These are phyloP conservation scores for Notechis scutatus DNA, from an alignment of 2,113 vertebrate species.

Conservation along the genomic window DNA sequence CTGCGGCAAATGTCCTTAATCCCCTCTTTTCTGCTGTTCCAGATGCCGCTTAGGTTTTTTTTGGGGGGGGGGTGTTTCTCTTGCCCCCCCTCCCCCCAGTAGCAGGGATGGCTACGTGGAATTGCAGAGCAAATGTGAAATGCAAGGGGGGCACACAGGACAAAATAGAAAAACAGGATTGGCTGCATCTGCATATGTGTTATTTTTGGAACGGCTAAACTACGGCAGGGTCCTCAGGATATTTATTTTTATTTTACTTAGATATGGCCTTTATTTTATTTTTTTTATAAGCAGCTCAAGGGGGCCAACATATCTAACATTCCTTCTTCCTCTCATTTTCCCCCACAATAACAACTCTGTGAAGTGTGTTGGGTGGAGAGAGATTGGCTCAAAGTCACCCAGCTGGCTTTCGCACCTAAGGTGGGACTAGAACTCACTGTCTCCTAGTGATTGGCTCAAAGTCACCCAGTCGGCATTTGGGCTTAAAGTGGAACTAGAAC, in stretches of 20 bases:
- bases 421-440: neutral
- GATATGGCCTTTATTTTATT: neutral
- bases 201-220: neutral
- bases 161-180: neutral
- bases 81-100: accelerated
- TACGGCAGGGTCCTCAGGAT: neutral
- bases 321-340: neutral
- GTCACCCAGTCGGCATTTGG: no score
- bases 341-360: neutral
- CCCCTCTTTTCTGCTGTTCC: neutral
- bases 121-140: neutral
- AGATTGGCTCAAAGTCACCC: neutral
- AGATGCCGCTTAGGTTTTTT: neutral
- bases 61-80: no score
- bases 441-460: neutral
- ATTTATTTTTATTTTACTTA: neutral
- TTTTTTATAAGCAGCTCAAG: neutral
- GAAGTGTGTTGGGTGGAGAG: neutral
- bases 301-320: neutral
- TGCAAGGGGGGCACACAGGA: neutral
- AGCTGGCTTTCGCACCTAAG: accelerated
- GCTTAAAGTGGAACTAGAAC: no score
- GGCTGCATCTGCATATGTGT: neutral
- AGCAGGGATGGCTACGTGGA: neutral
- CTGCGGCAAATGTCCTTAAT: neutral